phyloP scores from a whole-genome alignment of 2,113 vertebrate genomes.

The Zingel zingel region DNA sequence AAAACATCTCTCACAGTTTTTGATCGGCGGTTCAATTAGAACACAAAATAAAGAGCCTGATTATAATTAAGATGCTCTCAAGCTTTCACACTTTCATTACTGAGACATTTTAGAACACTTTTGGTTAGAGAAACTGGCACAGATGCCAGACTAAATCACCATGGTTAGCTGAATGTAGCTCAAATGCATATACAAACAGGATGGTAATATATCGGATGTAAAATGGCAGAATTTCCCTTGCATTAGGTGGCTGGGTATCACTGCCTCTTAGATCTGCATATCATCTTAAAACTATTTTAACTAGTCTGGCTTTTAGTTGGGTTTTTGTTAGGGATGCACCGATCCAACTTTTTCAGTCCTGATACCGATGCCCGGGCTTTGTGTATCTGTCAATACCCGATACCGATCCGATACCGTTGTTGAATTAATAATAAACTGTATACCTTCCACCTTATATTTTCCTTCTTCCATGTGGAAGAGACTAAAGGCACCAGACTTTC shows the following conservation, averaged over 20 bases:
- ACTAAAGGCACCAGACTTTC: too few species aligned
- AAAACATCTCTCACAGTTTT: slow-evolving; percentile 33
- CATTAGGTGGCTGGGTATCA: not conserved
- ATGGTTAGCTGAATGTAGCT: not conserved
- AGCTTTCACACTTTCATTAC: slow-evolving; percentile 11
- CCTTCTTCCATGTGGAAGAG: too few species aligned
- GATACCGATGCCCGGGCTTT: too few species aligned
- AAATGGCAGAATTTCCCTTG: not conserved
- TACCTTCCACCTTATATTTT: too few species aligned
- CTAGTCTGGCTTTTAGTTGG: not conserved
- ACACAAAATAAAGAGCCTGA: not conserved
- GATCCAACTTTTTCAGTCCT: too few species aligned
- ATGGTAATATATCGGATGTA: not conserved
- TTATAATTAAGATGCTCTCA: not conserved
- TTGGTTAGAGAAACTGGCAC: not conserved
- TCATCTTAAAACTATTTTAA: not conserved
- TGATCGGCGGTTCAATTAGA: slow-evolving; percentile 41
- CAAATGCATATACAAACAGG: not conserved
- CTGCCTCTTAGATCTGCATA: not conserved
- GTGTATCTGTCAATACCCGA: too few species aligned
- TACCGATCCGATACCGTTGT: too few species aligned
- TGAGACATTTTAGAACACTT: not conserved
- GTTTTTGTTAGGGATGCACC: not conserved
- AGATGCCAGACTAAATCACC: not conserved
- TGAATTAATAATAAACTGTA: too few species aligned